Base-by-base conservation (phyloP, 2,888 invertebrate species). In the Dolomedes plantarius region DNA sequence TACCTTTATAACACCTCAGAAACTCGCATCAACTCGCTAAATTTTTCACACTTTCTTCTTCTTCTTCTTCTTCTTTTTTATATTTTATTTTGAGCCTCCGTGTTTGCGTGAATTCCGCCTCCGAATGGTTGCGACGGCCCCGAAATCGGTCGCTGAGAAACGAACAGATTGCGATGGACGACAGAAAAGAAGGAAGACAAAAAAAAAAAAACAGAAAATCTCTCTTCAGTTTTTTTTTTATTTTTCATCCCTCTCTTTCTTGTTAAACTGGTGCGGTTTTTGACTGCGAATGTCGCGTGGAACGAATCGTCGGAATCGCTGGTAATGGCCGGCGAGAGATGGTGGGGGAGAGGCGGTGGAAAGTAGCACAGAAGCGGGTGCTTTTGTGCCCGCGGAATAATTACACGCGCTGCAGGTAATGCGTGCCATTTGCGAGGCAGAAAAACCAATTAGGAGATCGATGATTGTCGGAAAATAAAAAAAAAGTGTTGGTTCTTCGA, bases 361-460 rank as follows among this genome's bases (percentile, higher is more conserved):
- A n/a, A n/a, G n/a, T n/a, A n/a, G n/a, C n/a, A n/a, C n/a, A n/a
- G n/a, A n/a, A n/a, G n/a, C n/a, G n/a, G n/a, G n/a, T n/a, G n/a
- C n/a, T n/a, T n/a, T n/a, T n/a, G n/a, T n/a, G n/a, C n/a, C 36
- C 36, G 46, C 2, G n/a, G 46, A 46, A 46, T 46, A 46, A 46
- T 46, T 46, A 46, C n/a, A 46, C 46, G 46, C 46, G 11, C 46
- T 2, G 46, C n/a, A 9, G 46, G 46, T 46, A 46, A 46, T 46
- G 46, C 46, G 46, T 46, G n/a, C 46, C 16, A 11, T 16, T 46
- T 46, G 2, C n/a, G 7, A 46, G 11, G 46, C 46, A 46, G 46
- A 46, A 46, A 46, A 46, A 46, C 46, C 46, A 46, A 46, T 46
- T 46, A 46, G n/a, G 9, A 46, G 46, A 46, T 46, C 46, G n/a